Evolutionary conservation across 1,140 invertebrate species (phyloP).

Genomic region (Brachionus plicatilis): DNA sequence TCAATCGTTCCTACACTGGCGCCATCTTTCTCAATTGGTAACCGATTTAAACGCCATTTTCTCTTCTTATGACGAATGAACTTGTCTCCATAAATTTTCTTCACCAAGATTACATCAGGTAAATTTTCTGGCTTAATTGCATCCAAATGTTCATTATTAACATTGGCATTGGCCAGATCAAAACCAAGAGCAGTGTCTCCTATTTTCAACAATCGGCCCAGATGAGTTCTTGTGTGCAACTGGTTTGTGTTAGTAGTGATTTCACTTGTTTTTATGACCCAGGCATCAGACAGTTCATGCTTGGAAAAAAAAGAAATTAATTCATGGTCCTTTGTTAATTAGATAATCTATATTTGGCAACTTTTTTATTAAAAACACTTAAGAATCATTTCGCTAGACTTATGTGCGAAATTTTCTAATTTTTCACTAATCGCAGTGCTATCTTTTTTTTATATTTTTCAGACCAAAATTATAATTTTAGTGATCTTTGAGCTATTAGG

Average conservation of each 20-base stretch:
- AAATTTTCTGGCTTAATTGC: constrained; percentile 64
- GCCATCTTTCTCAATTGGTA: constrained; percentile 61
- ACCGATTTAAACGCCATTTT: constrained; percentile 85
- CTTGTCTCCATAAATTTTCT: constrained; percentile 79
- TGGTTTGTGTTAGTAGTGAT: constrained; percentile 66
- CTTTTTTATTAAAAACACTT: too few species aligned
- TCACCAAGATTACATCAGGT: constrained; percentile 85
- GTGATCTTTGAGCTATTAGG: too few species aligned
- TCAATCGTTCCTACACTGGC: constrained; percentile 63
- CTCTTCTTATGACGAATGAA: constrained; percentile 66
- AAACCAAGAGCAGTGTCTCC: constrained; percentile 87
- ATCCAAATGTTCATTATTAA: constrained; percentile 82
- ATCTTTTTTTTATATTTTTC: too few species aligned
- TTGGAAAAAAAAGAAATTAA: constrained; percentile 50
- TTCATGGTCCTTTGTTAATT: not conserved
- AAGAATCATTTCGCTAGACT: too few species aligned
- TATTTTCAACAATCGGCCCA: constrained; percentile 84
- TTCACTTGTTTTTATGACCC: constrained; percentile 82
- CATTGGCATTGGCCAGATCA: constrained; percentile 77
- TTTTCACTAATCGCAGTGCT: too few species aligned
- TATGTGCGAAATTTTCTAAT: too few species aligned
- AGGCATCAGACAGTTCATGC: constrained; percentile 85
- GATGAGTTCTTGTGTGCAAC: constrained; percentile 68
- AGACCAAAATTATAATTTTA: too few species aligned
- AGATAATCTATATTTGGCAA: too few species aligned